These are phyloP conservation scores for Microctonus brassicae DNA, from an alignment of 2,888 invertebrate species.

Conservation along the genomic window DNA sequence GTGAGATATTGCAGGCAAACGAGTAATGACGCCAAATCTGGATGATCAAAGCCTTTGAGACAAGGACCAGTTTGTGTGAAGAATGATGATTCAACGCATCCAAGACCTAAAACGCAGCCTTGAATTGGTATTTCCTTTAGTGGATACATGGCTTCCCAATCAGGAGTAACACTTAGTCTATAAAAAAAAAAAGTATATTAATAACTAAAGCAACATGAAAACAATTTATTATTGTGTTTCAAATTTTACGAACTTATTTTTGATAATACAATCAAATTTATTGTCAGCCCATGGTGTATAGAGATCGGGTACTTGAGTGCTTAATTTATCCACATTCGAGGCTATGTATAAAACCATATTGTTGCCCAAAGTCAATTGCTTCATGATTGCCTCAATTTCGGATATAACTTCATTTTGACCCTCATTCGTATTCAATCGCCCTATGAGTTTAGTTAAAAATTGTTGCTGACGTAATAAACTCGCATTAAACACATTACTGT, in stretches of 20 bases:
- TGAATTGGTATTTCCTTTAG: constrained; percentile 65
- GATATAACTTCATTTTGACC: constrained; percentile 70
- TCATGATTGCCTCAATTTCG: constrained; percentile 73
- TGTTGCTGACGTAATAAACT: constrained; percentile 83
- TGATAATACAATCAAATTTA: constrained; percentile 55
- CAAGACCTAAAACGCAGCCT: constrained; percentile 83
- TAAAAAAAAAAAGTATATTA: constrained; percentile 13
- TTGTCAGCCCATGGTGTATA: constrained; percentile 72
- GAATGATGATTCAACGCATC: constrained; percentile 85
- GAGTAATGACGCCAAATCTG: constrained; percentile 80
- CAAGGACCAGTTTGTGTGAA: constrained; percentile 78
- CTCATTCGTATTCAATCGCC: constrained; percentile 72
- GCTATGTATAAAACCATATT: constrained; percentile 81
- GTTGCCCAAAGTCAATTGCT: constrained; percentile 73
- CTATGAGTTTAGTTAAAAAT: constrained; percentile 80
- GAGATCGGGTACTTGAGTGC: constrained; percentile 68
- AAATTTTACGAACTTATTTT: constrained; percentile 54
- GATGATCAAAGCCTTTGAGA: constrained; percentile 75
- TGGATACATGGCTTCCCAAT: constrained; percentile 69
- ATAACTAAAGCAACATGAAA: neutral
- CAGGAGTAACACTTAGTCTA: constrained; percentile 70
- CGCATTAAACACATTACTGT: constrained; percentile 80
- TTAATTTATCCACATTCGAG: constrained; percentile 77
- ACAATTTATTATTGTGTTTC: neutral
- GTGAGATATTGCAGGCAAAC: constrained; percentile 89